A percentile compares a stretch with the other conserved stretches of the same genome.
Conservation (phyloP, 1,140 invertebrate genomes). For the Drosophila kurseongensis region DNA sequence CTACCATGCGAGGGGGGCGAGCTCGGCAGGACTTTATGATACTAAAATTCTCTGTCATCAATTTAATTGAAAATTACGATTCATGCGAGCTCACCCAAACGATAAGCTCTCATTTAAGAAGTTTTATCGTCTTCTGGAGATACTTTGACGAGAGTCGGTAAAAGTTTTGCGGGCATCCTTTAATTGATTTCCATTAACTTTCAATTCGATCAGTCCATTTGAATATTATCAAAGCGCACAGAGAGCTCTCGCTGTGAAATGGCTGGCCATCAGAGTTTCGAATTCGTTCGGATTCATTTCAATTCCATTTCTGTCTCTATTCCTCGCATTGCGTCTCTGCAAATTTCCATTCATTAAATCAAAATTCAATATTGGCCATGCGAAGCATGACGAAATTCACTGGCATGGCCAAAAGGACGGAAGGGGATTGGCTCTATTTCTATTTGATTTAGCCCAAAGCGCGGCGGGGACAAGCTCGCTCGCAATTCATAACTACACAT, state of each 20-base stretch:
- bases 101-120: slow-evolving; percentile 15
- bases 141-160: slow-evolving; percentile 13
- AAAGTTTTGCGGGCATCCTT: slow-evolving; percentile 37
- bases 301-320: slow-evolving; percentile 28
- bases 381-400: slow-evolving; percentile 58
- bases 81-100: slow-evolving; percentile 62
- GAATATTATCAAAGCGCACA: slow-evolving; percentile 38
- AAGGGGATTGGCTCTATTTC: slow-evolving; percentile 61
- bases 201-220: slow-evolving; percentile 54
- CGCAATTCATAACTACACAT: slow-evolving; percentile 76
- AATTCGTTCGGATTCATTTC: slow-evolving; percentile 53
- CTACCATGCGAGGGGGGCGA: slow-evolving; percentile 2
- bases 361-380: slow-evolving; percentile 81
- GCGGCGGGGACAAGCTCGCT: slow-evolving; percentile 28
- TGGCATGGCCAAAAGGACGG: slow-evolving; percentile 18
- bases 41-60: slow-evolving; percentile 57
- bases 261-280: slow-evolving; percentile 14
- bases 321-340: slow-evolving; percentile 45
- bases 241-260: slow-evolving; percentile 34
- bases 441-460: slow-evolving; percentile 68
- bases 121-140: slow-evolving; percentile 12
- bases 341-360: slow-evolving; percentile 82
- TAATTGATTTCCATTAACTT: slow-evolving; percentile 55
- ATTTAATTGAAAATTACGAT: slow-evolving; percentile 79
- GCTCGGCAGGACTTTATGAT: slow-evolving; percentile 20